phyloP scores from a whole-genome alignment of 1,140 invertebrate species.

The Sarcophaga bullata region DNA sequence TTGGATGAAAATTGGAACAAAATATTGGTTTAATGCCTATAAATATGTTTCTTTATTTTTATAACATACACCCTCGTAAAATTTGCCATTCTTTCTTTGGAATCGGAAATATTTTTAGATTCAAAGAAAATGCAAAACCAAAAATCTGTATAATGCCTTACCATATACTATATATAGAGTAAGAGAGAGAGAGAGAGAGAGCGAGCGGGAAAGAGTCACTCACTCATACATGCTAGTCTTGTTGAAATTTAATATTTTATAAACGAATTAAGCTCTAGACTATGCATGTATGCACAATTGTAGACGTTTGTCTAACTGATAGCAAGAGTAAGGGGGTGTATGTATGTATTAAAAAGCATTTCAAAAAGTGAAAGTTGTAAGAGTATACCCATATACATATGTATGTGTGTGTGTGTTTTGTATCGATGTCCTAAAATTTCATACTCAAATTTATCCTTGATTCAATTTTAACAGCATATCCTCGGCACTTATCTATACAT shows the following conservation, averaged over 20 bases:
- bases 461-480: slow-evolving; percentile 2
- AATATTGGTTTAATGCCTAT: no score
- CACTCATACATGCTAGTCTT: background rate
- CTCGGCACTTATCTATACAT: no score
- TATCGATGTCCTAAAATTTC: background rate
- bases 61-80: background rate
- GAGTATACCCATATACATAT: no score
- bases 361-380: background rate
- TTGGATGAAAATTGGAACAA: no score
- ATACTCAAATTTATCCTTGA: slow-evolving; percentile 4
- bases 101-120: background rate
- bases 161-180: background rate
- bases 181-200: no score
- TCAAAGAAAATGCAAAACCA: background rate
- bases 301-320: no score
- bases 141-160: background rate
- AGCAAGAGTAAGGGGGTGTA: background rate
- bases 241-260: slow-evolving; percentile 25
- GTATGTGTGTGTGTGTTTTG: background rate
- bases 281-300: background rate
- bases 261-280: slow-evolving; percentile 7
- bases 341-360: background rate
- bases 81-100: background rate
- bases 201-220: no score
- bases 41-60: no score